Conservation (phyloP, 2,888 invertebrate species). For the Amphipoea oculea region DNA sequence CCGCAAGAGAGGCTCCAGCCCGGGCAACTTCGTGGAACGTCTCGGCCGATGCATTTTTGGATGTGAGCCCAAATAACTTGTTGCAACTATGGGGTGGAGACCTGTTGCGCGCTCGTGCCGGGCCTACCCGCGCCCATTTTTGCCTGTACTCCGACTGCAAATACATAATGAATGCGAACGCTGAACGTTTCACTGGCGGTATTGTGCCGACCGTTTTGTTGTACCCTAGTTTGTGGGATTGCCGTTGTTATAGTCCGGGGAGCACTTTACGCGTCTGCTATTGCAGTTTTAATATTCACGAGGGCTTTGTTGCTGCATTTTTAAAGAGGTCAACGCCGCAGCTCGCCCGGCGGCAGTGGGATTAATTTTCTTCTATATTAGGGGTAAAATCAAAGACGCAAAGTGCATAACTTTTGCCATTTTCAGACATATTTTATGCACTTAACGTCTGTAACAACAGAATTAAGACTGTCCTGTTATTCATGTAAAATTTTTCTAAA, state of each 20-base stretch:
- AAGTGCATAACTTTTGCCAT: slow-evolving; percentile 33
- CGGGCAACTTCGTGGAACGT: slow-evolving; percentile 79
- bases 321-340: slow-evolving; percentile 63
- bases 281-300: slow-evolving; percentile 75
- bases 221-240: slow-evolving; percentile 75
- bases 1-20: slow-evolving; percentile 71
- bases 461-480: background rate
- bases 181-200: slow-evolving; percentile 79
- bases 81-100: slow-evolving; percentile 84
- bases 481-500: background rate
- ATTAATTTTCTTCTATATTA: slow-evolving; percentile 56
- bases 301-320: slow-evolving; percentile 68
- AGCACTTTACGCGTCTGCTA: slow-evolving; percentile 73
- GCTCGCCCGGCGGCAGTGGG: slow-evolving; percentile 29
- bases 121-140: slow-evolving; percentile 82
- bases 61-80: slow-evolving; percentile 89
- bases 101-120: slow-evolving; percentile 86
- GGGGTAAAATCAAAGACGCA: slow-evolving; percentile 40
- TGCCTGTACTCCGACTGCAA: slow-evolving; percentile 82
- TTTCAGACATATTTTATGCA: slow-evolving; percentile 10
- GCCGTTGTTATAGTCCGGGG: slow-evolving; percentile 75
- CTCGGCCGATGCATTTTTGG: slow-evolving; percentile 89
- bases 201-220: slow-evolving; percentile 80
- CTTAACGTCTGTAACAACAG: background rate
- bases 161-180: slow-evolving; percentile 89